Evolutionary conservation across 2,888 invertebrate genomes (phyloP), one percentile per base, ranked within the genome.

Genomic region (Chrysodeixis includens): DNA sequence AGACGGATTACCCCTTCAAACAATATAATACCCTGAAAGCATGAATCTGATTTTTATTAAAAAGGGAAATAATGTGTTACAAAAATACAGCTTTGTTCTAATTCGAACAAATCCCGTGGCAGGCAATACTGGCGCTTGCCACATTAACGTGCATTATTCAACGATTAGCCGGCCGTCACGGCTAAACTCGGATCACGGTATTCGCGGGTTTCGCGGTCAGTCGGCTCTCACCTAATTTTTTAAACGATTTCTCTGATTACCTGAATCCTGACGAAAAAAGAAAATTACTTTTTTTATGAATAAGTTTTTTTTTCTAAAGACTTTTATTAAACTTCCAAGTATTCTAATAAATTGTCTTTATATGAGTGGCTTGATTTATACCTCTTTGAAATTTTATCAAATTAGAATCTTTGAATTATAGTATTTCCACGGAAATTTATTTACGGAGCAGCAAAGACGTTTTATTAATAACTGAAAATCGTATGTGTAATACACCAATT

Each of bases 71-170:
- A 46, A 16, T 18, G 9, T 46, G 16, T 46, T 16, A 16, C 46
- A 16, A 16, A 35, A 63, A 54, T 46, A 70, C 71, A 54, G 64
- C 64, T 64, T 71, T 71, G 46, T 62, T 62, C 40, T 46, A 12
- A 59, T 44, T 54, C 40, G 20, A 59, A 69, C 59, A 16, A 76
- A 67, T 63, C 63, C 44, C 30, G 26, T 49, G 58, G 62, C 52
- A 62, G 62, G 59, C 55, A 64, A 69, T 64, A 62, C 55, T 60
- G 58, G 62, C 46, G 52, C 56, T 61, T 64, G 64, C 63, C 67
- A 66, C 62, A 67, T 67, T 77, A 72, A 60, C 54, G 16, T 77
- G 63, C 67, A 72, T 77, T 77, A 77, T 67, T 63, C 51, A 72
- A 49, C 73, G 60, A 49, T 77, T 77, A 62, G 40, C 62, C 52